A percentile compares a stretch with the other conserved stretches of the same genome.
phyloP scores from a whole-genome alignment of 2,113 vertebrate species.

The Hemicordylus capensis region DNA sequence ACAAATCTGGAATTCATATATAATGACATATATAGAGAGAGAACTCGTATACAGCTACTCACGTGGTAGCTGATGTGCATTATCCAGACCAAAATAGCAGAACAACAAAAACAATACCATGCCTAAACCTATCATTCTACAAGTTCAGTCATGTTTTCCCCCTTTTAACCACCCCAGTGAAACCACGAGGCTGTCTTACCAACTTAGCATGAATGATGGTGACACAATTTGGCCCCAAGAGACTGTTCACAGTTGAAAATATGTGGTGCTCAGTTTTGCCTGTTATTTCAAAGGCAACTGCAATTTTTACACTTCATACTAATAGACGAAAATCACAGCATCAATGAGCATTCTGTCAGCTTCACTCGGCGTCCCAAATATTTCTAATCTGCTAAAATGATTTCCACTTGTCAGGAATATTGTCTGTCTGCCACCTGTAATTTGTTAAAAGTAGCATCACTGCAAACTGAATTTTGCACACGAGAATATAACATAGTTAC shows the following conservation, averaged over 20 bases:
- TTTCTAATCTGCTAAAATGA: background rate
- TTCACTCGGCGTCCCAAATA: constrained; percentile 11
- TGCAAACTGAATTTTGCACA: background rate
- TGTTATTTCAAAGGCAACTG: constrained; percentile 22
- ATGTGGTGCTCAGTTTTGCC: constrained; percentile 7
- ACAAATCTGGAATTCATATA: background rate
- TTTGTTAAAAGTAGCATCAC: constrained; percentile 18
- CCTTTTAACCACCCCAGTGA: background rate
- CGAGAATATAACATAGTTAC: background rate
- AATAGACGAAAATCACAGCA: background rate
- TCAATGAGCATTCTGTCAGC: constrained; percentile 15
- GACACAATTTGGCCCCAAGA: background rate
- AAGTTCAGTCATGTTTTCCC: background rate
- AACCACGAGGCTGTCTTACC: constrained; percentile 2
- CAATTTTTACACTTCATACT: constrained; percentile 12
- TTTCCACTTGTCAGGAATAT: background rate
- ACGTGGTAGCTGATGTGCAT: background rate
- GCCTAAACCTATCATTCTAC: background rate
- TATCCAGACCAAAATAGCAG: background rate
- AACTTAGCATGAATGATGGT: background rate
- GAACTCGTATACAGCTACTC: too few species aligned
- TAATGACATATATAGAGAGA: too few species aligned
- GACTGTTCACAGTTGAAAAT: background rate
- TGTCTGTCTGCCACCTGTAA: background rate
- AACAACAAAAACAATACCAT: background rate